phyloP scores from a whole-genome alignment of 2,888 invertebrate genomes.

The Andrena camellia region DNA sequence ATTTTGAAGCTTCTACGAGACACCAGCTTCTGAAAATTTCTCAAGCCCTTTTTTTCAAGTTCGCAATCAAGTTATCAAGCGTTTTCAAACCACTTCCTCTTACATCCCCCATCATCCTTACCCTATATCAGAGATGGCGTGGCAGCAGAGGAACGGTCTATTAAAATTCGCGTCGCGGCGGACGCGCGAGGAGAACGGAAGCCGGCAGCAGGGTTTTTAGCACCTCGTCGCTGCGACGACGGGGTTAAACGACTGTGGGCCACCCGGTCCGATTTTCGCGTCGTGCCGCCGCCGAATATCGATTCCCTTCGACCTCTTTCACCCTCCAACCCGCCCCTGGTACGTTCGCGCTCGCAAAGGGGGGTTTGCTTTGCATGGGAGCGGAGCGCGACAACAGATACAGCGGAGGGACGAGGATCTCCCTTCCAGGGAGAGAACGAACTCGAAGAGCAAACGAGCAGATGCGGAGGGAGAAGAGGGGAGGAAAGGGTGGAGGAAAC shows the following conservation, averaged over 20 bases:
- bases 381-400: constrained; percentile 13
- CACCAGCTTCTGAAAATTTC: background rate
- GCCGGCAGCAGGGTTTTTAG: constrained; percentile 27
- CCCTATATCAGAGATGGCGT: background rate
- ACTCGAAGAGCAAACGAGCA: constrained; percentile 7
- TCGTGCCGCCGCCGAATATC: constrained; percentile 70
- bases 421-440: background rate
- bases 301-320: constrained; percentile 71
- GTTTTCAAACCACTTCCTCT: background rate
- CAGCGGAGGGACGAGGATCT: background rate
- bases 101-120: background rate
- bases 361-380: constrained; percentile 50
- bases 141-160: background rate
- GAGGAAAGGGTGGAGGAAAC: background rate
- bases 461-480: background rate
- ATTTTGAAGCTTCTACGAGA: constrained; percentile 14
- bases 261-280: constrained; percentile 65
- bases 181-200: constrained; percentile 21
- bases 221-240: constrained; percentile 47
- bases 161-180: constrained; percentile 33
- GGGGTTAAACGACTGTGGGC: constrained; percentile 70
- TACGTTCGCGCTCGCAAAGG: constrained; percentile 47
- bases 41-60: background rate
- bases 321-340: constrained; percentile 43
- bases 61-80: background rate